phyloP scores from a whole-genome alignment of 1,140 invertebrate genomes.

The Calephelis virginiensis region DNA sequence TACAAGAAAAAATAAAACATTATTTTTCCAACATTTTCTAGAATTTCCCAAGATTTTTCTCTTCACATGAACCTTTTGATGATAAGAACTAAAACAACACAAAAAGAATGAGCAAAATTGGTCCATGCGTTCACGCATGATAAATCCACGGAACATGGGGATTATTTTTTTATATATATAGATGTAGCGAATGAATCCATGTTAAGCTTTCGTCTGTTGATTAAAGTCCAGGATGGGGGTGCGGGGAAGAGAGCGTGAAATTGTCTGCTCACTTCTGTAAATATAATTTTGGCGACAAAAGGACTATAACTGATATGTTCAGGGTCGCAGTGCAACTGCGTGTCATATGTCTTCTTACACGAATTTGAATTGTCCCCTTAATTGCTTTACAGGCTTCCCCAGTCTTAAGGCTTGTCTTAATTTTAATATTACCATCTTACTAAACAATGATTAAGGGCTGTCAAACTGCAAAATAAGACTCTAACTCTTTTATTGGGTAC shows the following conservation, averaged over 20 bases:
- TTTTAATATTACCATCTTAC: neutral
- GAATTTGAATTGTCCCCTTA: constrained; percentile 51
- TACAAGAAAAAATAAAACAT: too few relatives aligned
- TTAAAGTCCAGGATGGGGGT: constrained; percentile 65
- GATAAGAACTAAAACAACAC: too few relatives aligned
- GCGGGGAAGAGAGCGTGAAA: constrained; percentile 75
- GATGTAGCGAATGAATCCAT: constrained; percentile 32
- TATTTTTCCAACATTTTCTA: too few relatives aligned
- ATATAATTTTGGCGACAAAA: constrained; percentile 78
- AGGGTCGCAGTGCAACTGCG: constrained; percentile 57
- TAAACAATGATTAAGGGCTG: neutral
- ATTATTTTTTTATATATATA: neutral
- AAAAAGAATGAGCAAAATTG: too few relatives aligned
- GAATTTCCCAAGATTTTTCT: too few relatives aligned
- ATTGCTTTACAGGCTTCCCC: neutral
- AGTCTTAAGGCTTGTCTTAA: neutral
- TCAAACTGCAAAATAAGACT: too few relatives aligned
- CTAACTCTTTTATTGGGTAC: too few relatives aligned
- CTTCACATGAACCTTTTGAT: too few relatives aligned
- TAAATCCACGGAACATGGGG: too few relatives aligned
- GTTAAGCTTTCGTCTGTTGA: constrained; percentile 48
- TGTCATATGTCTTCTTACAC: constrained; percentile 60
- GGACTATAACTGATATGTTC: constrained; percentile 74
- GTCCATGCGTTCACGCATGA: too few relatives aligned
- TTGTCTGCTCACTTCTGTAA: constrained; percentile 78